Evolutionary conservation across 2,113 vertebrate genomes (phyloP).

Genomic region (Periophthalmus modestus): DNA sequence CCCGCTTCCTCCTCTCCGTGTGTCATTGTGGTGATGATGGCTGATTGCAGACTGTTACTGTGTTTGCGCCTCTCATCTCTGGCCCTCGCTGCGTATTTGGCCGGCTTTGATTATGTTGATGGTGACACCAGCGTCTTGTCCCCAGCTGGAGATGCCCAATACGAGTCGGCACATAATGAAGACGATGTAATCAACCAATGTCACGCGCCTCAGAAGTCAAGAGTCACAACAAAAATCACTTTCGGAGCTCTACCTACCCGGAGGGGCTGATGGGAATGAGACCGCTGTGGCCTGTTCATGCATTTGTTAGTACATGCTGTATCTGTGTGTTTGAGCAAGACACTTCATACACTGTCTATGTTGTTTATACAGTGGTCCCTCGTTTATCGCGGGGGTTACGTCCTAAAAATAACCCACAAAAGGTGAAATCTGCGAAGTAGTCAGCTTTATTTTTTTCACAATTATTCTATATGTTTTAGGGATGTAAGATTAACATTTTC

Average conservation of each 20-base stretch:
- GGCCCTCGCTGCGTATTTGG: slow-evolving; percentile 80
- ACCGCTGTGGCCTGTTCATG: slow-evolving; percentile 30
- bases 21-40: slow-evolving; percentile 78
- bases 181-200: slow-evolving; percentile 74
- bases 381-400: too few relatives aligned
- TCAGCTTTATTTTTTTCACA: too few relatives aligned
- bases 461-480: too few relatives aligned
- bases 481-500: too few relatives aligned
- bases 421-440: too few relatives aligned
- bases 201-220: slow-evolving; percentile 54
- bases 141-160: slow-evolving; percentile 65
- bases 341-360: not conserved
- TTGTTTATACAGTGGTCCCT: too few relatives aligned
- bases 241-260: slow-evolving; percentile 40
- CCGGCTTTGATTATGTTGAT: slow-evolving; percentile 82
- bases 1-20: slow-evolving; percentile 57
- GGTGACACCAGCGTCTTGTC: slow-evolving; percentile 68
- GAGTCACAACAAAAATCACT: slow-evolving; percentile 36
- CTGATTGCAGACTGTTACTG: slow-evolving; percentile 85
- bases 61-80: slow-evolving; percentile 79
- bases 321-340: not conserved
- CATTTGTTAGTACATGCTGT: not conserved
- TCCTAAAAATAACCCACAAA: too few relatives aligned
- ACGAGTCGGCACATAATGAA: slow-evolving; percentile 72
- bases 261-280: slow-evolving; percentile 54